Percentiles rank a stretch among this genome's conserved stretches.
Evolutionary conservation across 2,888 invertebrate species (phyloP).

Genomic region (Muscina levida): DNA sequence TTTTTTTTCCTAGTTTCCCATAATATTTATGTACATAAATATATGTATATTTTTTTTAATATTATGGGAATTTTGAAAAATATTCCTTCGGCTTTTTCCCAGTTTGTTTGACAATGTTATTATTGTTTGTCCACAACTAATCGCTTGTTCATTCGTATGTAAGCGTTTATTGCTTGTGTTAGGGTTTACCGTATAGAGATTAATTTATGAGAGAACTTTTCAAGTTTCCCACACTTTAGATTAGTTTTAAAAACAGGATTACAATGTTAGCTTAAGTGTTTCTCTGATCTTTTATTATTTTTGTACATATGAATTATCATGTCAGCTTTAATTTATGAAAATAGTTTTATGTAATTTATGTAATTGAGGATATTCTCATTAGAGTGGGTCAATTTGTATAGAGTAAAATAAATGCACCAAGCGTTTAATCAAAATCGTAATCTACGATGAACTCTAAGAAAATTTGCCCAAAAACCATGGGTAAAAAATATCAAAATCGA

Average conservation of each 20-base stretch:
- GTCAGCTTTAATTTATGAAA: too few relatives aligned
- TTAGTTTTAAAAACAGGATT: background rate
- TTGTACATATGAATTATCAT: too few relatives aligned
- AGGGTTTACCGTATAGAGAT: too few relatives aligned
- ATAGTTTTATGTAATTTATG: too few relatives aligned
- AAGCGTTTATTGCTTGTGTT: background rate
- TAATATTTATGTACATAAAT: conserved; percentile 29
- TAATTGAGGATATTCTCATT: too few relatives aligned
- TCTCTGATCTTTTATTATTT: conserved; percentile 21
- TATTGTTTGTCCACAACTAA: conserved; percentile 42
- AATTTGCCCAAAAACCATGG: too few relatives aligned
- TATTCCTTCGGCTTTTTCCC: conserved; percentile 27
- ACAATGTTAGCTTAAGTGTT: background rate
- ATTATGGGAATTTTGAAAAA: conserved; percentile 8
- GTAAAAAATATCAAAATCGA: too few relatives aligned
- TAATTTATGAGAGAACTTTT: conserved; percentile 26
- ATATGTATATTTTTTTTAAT: conserved; percentile 27
- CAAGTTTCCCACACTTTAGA: conserved; percentile 52
- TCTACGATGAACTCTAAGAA: too few relatives aligned
- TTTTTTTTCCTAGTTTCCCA: conserved; percentile 29
- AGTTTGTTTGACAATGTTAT: conserved; percentile 27
- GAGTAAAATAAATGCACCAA: too few relatives aligned
- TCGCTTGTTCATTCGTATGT: background rate
- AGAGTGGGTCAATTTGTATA: too few relatives aligned
- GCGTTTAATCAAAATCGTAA: too few relatives aligned